Percentiles rank a stretch among this genome's conserved stretches.
Conservation (phyloP, 2,888 invertebrate genomes). For the Cryptops parisi region DNA sequence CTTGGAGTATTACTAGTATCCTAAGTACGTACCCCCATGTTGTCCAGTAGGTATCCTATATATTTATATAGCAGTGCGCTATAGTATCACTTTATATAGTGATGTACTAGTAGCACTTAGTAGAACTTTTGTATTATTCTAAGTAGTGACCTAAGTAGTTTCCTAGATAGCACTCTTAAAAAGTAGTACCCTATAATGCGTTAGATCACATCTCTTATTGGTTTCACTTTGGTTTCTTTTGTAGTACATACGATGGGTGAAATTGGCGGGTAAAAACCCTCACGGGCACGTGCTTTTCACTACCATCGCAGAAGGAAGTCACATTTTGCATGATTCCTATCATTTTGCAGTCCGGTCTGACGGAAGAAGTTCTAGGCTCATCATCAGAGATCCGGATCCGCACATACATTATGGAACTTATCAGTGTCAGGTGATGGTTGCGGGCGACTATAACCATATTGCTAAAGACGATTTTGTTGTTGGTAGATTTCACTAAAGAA, state of each 20-base stretch:
- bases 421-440: slow-evolving; percentile 16
- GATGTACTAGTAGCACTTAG: too few relatives aligned
- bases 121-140: too few relatives aligned
- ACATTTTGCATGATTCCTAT: slow-evolving; percentile 15
- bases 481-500: slow-evolving; percentile 1
- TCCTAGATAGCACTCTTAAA: too few relatives aligned
- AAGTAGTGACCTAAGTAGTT: too few relatives aligned
- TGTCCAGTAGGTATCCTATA: too few relatives aligned
- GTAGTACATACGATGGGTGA: slow-evolving; percentile 17
- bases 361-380: slow-evolving; percentile 15
- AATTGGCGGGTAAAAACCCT: slow-evolving; percentile 13
- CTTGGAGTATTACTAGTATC: too few relatives aligned
- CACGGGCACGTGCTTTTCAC: slow-evolving; percentile 16
- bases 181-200: too few relatives aligned
- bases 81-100: too few relatives aligned
- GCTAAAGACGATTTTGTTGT: slow-evolving; percentile 18
- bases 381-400: slow-evolving; percentile 18
- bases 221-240: background rate
- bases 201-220: too few relatives aligned
- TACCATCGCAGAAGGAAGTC: slow-evolving; percentile 17
- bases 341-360: slow-evolving; percentile 17
- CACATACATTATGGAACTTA: slow-evolving; percentile 16
- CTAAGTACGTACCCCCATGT: too few relatives aligned
- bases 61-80: too few relatives aligned
- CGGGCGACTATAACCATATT: slow-evolving; percentile 15